These are phyloP conservation scores for Meloidogyne floridensis DNA, from an alignment of 1,140 invertebrate species.

Conservation along the genomic window DNA sequence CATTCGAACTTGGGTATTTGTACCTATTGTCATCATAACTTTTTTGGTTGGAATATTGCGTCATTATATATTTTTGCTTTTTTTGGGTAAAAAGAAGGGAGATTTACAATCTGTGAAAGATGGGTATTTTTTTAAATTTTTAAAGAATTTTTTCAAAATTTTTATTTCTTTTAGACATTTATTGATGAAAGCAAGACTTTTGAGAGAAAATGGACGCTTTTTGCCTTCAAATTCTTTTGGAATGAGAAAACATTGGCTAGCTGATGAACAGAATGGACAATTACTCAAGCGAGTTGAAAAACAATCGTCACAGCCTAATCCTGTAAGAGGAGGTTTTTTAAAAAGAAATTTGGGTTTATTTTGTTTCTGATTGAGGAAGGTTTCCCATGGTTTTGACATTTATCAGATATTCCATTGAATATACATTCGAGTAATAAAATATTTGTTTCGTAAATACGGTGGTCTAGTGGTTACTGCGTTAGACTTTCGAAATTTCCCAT, in stretches of 20 bases:
- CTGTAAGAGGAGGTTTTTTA: background rate
- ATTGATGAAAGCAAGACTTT: slow-evolving; percentile 84
- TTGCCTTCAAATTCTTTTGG: slow-evolving; percentile 91
- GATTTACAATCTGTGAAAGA: slow-evolving; percentile 91
- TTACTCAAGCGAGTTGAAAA: slow-evolving; percentile 84
- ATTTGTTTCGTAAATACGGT: no score
- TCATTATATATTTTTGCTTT: slow-evolving; percentile 93
- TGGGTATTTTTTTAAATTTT: slow-evolving; percentile 71
- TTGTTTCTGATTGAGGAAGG: no score
- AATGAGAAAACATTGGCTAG: slow-evolving; percentile 91
- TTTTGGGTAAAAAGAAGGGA: slow-evolving; percentile 92
- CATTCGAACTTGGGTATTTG: slow-evolving; percentile 95
- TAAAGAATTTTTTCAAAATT: slow-evolving; percentile 14
- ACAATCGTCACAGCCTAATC: slow-evolving; percentile 77
- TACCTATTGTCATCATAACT: slow-evolving; percentile 69
- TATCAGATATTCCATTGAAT: no score
- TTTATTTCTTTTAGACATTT: slow-evolving; percentile 68
- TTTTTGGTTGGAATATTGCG: slow-evolving; percentile 94
- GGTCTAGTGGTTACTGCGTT: no score
- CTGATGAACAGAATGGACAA: slow-evolving; percentile 88
- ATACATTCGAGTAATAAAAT: no score
- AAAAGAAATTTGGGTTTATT: no score
- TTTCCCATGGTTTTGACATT: no score
- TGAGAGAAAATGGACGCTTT: slow-evolving; percentile 95
- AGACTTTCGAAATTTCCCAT: no score